Evolutionary conservation across 2,113 vertebrate genomes (phyloP).

Genomic region (Thalassarche chlororhynchos): DNA sequence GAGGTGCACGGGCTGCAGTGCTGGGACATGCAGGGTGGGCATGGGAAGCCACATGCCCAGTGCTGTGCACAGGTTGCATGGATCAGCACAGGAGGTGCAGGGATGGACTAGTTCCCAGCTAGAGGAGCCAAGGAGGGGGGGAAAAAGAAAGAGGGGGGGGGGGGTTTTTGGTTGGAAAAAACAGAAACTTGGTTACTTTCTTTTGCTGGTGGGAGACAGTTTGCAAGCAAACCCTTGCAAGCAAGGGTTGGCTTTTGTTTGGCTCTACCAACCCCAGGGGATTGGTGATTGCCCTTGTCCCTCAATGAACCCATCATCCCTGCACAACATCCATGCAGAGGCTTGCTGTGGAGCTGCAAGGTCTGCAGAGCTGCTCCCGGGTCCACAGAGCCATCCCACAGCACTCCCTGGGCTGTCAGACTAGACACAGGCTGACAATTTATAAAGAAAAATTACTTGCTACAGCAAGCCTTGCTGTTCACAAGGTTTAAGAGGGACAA

Average conservation of each 20-base stretch:
- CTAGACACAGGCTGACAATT: neutral
- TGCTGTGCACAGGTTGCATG: fast-evolving
- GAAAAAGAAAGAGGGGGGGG: too few species aligned
- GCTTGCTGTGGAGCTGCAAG: neutral
- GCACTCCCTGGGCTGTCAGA: neutral
- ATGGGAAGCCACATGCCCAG: neutral
- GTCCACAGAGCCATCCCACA: neutral
- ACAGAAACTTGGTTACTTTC: neutral
- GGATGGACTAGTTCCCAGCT: neutral
- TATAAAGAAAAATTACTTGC: fast-evolving
- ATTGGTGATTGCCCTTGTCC: neutral
- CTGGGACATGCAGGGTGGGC: too few species aligned
- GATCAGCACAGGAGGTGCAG: neutral
- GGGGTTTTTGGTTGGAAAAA: neutral
- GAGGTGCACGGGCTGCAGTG: neutral
- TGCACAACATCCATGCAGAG: neutral
- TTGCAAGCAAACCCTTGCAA: neutral
- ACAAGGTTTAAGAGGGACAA: neutral
- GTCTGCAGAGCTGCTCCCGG: neutral
- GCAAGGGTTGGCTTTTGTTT: neutral
- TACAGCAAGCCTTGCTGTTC: neutral
- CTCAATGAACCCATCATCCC: neutral
- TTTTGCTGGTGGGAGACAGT: neutral
- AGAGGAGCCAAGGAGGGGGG: neutral
- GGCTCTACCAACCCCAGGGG: neutral